A percentile compares a stretch with the other conserved stretches of the same genome.
These are phyloP conservation scores for Ptiloglossa arizonensis DNA, from an alignment of 1,140 invertebrate genomes.

Conservation along the genomic window DNA sequence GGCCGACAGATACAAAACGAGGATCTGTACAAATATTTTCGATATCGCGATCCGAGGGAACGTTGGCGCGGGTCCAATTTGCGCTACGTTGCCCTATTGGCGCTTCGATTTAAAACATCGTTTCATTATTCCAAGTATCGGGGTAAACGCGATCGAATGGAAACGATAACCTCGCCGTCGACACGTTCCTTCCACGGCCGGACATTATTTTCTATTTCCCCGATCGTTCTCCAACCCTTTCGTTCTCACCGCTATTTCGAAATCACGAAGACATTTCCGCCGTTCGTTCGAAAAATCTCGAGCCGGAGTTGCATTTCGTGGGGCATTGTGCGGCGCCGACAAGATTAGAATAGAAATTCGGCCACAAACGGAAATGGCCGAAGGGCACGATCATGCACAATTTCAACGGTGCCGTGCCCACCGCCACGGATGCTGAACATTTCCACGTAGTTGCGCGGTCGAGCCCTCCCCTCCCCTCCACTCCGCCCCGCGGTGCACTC, in stretches of 20 bases:
- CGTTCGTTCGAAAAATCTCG: not conserved
- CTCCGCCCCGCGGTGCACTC: too few relatives aligned
- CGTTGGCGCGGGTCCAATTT: too few relatives aligned
- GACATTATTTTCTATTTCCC: not conserved
- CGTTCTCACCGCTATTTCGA: not conserved
- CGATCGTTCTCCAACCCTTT: not conserved
- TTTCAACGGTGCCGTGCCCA: not conserved
- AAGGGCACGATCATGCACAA: constrained; percentile 3
- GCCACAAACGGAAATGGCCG: not conserved
- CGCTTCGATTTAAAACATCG: too few relatives aligned
- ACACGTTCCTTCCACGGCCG: too few relatives aligned
- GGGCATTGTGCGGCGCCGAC: not conserved
- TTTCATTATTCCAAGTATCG: too few relatives aligned
- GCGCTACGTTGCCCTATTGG: too few relatives aligned
- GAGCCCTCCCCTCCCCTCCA: too few relatives aligned
- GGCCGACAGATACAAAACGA: too few relatives aligned
- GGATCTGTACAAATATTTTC: too few relatives aligned
- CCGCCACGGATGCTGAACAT: not conserved
- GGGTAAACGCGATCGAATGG: too few relatives aligned
- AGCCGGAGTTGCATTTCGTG: not conserved
- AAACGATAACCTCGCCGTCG: too few relatives aligned
- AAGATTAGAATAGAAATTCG: constrained; percentile 22
- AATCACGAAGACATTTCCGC: not conserved
- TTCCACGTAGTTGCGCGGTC: constrained; percentile 12
- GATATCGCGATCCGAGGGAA: too few relatives aligned